Evolutionary conservation across 2,797 vertebrate species (phyloP).

Genomic region (Euthynnus affinis): DNA sequence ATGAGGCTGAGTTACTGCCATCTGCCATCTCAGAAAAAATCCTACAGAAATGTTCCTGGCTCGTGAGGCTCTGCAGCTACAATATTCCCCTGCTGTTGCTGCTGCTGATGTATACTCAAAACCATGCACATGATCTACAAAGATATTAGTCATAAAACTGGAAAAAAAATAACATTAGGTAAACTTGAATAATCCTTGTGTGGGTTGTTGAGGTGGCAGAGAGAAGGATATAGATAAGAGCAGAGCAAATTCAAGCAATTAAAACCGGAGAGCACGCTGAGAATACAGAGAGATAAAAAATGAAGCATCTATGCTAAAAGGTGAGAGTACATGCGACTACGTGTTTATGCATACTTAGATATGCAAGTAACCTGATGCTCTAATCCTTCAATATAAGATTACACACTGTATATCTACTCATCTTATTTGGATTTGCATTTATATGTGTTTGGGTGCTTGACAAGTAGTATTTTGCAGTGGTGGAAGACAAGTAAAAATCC

Average conservation of each 20-base stretch:
- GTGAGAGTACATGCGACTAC: not conserved
- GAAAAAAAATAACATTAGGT: conserved; percentile 32
- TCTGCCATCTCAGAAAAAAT: conserved; percentile 53
- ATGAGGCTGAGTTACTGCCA: conserved; percentile 63
- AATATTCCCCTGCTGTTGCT: conserved; percentile 21
- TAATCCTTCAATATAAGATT: not conserved
- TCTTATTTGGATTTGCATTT: not conserved
- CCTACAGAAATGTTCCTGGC: conserved; percentile 29
- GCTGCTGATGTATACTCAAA: conserved; percentile 26
- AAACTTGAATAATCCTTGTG: conserved; percentile 8
- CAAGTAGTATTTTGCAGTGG: not conserved
- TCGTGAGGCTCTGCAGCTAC: conserved; percentile 20
- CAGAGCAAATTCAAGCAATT: not conserved
- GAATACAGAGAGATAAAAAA: not conserved
- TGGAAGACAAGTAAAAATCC: not conserved
- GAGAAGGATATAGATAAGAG: conserved; percentile 5
- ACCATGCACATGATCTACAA: conserved; percentile 24
- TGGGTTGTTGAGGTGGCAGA: conserved; percentile 19
- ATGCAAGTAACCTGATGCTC: not conserved
- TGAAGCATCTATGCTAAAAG: not conserved
- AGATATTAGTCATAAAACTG: conserved; percentile 29
- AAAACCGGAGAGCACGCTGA: not conserved
- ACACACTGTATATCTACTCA: not conserved
- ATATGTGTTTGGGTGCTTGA: not conserved
- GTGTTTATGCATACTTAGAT: not conserved